These are phyloP conservation scores for Microctenopoma steveboyesi DNA, from an alignment of 2,797 vertebrate genomes.

Conservation along the genomic window DNA sequence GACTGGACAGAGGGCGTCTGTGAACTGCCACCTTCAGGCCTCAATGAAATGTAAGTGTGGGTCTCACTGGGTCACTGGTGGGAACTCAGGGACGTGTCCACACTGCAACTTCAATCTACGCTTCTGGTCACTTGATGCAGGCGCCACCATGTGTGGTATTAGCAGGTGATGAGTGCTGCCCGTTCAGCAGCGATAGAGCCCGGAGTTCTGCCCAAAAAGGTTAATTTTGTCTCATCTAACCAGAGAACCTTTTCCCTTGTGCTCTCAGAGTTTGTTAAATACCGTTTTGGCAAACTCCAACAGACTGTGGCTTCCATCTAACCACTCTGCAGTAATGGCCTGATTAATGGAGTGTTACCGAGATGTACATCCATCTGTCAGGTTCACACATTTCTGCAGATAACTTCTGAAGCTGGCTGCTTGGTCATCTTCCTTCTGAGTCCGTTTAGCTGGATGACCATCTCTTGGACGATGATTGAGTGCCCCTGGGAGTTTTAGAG, in stretches of 20 bases:
- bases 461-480: not conserved
- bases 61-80: not conserved
- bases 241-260: not conserved
- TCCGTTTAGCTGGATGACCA: not conserved
- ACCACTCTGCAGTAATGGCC: not conserved
- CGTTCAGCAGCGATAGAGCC: not conserved
- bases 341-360: not conserved
- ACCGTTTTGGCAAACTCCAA: not conserved
- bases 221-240: not conserved
- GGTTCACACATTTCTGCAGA: not conserved
- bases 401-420: not conserved
- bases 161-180: not conserved
- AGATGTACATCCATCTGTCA: not conserved
- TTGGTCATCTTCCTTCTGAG: not conserved
- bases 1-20: not conserved
- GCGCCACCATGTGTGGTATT: not conserved
- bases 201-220: not conserved
- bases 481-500: not conserved
- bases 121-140: not conserved
- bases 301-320: not conserved
- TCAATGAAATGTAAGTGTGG: not conserved
- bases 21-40: not conserved
- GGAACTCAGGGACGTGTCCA: not conserved
- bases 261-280: not conserved
- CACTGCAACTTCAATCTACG: not conserved